Conservation (phyloP, 2,113 vertebrate species). For the Cephalopholis sonnerati region DNA sequence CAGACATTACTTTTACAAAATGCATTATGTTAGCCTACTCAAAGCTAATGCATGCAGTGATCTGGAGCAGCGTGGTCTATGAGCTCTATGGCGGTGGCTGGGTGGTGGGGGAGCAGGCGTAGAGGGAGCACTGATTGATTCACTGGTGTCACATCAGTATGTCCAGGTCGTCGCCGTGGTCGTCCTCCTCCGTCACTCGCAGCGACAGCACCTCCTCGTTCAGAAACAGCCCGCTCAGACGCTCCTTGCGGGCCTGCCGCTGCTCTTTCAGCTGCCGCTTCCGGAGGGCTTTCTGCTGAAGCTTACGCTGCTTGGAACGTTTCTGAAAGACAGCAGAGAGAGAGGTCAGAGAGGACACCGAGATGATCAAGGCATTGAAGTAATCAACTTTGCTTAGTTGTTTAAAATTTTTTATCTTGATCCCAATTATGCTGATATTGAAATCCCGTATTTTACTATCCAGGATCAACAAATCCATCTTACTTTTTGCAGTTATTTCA, state of each 20-base stretch:
- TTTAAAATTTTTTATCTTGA: too few relatives aligned
- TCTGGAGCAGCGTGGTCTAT: not conserved
- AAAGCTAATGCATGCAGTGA: constrained; percentile 33
- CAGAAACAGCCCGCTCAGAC: constrained; percentile 96
- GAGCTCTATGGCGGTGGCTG: constrained; percentile 29
- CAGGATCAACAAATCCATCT: too few relatives aligned
- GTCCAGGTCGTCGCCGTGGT: constrained; percentile 93
- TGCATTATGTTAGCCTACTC: constrained; percentile 1
- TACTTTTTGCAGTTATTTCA: too few relatives aligned
- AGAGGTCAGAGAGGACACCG: not conserved
- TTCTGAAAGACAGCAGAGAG: constrained; percentile 83
- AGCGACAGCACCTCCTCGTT: constrained; percentile 98
- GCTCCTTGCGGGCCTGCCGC: constrained; percentile 96
- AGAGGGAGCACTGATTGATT: constrained; percentile 90
- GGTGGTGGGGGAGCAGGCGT: constrained; percentile 79
- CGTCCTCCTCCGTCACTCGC: constrained; percentile 96
- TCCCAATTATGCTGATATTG: too few relatives aligned
- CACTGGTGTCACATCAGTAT: constrained; percentile 96
- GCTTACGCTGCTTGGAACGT: constrained; percentile 96
- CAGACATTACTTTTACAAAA: constrained; percentile 27
- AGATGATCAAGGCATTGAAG: not conserved
- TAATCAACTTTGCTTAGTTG: not conserved
- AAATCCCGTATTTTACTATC: too few relatives aligned
- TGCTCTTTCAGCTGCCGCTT: constrained; percentile 99
- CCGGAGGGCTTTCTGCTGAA: constrained; percentile 97